phyloP scores from a whole-genome alignment of 2,113 vertebrate genomes.

The Clupea harengus region DNA sequence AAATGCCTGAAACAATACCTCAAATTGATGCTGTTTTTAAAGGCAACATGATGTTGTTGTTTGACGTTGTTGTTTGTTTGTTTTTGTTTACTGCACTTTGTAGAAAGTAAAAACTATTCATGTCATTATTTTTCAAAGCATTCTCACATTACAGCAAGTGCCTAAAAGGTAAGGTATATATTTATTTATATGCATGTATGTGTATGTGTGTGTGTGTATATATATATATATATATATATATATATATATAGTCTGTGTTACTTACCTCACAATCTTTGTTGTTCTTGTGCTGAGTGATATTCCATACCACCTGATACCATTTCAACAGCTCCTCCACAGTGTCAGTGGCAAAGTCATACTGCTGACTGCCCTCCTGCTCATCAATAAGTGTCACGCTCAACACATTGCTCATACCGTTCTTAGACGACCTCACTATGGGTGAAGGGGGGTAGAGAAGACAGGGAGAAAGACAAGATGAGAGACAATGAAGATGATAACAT shows the following conservation, averaged over 20 bases:
- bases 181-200: neutral
- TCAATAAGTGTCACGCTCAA: conserved; percentile 81
- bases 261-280: conserved; percentile 65
- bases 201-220: neutral
- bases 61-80: too few relatives aligned
- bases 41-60: too few relatives aligned
- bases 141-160: too few relatives aligned
- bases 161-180: too few relatives aligned
- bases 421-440: conserved; percentile 65
- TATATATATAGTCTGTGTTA: neutral
- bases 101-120: too few relatives aligned
- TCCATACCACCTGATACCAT: conserved; percentile 87
- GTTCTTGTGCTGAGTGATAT: conserved; percentile 81
- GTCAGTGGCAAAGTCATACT: conserved; percentile 83
- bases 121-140: too few relatives aligned
- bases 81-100: too few relatives aligned
- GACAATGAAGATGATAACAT: too few relatives aligned
- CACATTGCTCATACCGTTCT: conserved; percentile 81
- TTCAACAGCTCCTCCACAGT: conserved; percentile 87
- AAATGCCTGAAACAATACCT: too few relatives aligned
- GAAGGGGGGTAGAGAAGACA: neutral
- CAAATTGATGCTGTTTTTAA: too few relatives aligned
- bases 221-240: neutral
- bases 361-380: conserved; percentile 67
- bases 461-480: too few relatives aligned